Percentiles rank a stretch among this genome's conserved stretches.
Evolutionary conservation across 2,888 invertebrate species (phyloP).

Genomic region (Pecten maximus): DNA sequence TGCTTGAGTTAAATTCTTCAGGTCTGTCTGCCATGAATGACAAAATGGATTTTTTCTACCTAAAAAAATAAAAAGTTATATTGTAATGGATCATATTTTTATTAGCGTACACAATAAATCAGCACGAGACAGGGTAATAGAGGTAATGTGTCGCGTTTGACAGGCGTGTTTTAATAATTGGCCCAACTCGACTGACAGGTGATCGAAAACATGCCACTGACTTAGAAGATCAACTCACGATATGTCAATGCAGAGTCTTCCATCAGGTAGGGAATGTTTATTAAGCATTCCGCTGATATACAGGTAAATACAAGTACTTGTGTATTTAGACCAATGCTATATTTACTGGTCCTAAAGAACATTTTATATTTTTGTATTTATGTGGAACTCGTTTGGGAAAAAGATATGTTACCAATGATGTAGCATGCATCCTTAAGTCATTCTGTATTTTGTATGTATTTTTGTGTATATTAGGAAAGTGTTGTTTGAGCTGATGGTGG

Average conservation of each 20-base stretch:
- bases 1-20: neutral
- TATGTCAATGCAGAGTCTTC: neutral
- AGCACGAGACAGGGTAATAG: neutral
- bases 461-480: too few relatives aligned
- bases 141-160: neutral
- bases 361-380: neutral
- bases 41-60: neutral
- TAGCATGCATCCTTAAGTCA: neutral
- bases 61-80: neutral
- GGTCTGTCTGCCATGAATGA: neutral
- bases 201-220: conserved; percentile 18
- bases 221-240: conserved; percentile 20
- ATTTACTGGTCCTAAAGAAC: neutral
- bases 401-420: neutral
- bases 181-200: neutral
- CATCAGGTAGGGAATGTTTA: neutral
- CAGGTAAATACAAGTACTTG: neutral
- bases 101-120: neutral
- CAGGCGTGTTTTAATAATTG: neutral
- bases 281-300: neutral
- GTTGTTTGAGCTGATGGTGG: neutral
- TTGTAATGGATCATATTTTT: neutral
- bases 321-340: neutral
- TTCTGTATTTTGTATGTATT: too few relatives aligned
- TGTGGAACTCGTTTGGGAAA: neutral